Percentiles rank a stretch among this genome's conserved stretches.
Conservation (phyloP, 2,113 vertebrate genomes). For the Toxostoma redivivum region DNA sequence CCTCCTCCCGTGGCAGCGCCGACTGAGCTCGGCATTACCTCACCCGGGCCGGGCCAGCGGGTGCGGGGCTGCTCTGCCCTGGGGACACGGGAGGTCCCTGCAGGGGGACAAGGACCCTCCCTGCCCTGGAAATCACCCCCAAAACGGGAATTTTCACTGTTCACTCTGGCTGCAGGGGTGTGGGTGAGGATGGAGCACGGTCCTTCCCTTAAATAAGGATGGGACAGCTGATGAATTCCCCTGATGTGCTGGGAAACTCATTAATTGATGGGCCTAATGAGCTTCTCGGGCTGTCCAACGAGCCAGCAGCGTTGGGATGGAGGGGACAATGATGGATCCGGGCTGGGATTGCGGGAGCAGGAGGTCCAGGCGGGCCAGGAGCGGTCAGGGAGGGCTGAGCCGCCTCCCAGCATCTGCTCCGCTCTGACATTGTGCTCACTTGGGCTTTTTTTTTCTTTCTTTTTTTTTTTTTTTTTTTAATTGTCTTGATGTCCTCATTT, state of each 20-base stretch:
- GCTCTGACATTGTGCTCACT: conserved; percentile 28
- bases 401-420: background rate
- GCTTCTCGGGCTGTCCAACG: background rate
- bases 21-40: background rate
- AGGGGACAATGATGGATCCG: rapidly evolving
- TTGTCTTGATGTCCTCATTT: conserved; percentile 45
- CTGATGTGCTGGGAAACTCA: background rate
- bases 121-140: no score
- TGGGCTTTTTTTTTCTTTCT: background rate
- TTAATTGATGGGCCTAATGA: background rate
- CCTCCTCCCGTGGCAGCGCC: background rate
- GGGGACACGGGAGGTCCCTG: background rate
- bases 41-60: background rate
- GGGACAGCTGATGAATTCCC: background rate
- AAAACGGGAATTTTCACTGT: rapidly evolving
- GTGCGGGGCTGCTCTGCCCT: background rate
- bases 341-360: background rate
- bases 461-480: background rate
- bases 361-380: background rate
- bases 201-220: rapidly evolving
- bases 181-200: background rate
- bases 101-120: rapidly evolving
- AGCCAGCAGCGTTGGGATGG: background rate
- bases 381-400: background rate
- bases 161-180: rapidly evolving